Evolutionary conservation across 2,113 vertebrate species (phyloP).

Genomic region (Ranitomeya imitator): DNA sequence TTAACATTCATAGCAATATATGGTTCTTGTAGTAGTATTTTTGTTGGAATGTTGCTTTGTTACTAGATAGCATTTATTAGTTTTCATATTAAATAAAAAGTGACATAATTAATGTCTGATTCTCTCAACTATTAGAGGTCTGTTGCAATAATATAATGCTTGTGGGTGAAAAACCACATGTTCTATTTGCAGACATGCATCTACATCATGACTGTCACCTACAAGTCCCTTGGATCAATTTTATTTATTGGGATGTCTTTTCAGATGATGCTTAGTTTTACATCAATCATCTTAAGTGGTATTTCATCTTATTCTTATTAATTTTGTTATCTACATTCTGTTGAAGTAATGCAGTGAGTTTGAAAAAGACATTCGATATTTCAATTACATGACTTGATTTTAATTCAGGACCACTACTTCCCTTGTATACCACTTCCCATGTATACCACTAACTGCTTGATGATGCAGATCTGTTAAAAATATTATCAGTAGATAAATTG

Average conservation of each 20-base stretch:
- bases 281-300: slow-evolving; percentile 26
- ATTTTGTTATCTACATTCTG: not conserved
- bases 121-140: not conserved
- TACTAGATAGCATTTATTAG: not conserved
- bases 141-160: not conserved
- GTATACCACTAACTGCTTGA: not conserved
- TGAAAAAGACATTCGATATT: not conserved
- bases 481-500: not conserved
- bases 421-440: not conserved
- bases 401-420: not conserved
- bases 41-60: not conserved
- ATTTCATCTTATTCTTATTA: not conserved
- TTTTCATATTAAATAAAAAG: not conserved
- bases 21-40: not conserved
- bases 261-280: not conserved
- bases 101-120: not conserved
- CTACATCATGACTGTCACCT: slow-evolving; percentile 10
- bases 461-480: not conserved
- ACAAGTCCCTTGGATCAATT: not conserved
- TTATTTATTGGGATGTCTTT: not conserved
- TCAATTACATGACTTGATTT: not conserved
- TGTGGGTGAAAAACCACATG: not conserved
- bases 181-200: not conserved
- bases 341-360: not conserved
- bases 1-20: not conserved